Conservation (phyloP, 2,113 vertebrate species). For the Anser cygnoides region DNA sequence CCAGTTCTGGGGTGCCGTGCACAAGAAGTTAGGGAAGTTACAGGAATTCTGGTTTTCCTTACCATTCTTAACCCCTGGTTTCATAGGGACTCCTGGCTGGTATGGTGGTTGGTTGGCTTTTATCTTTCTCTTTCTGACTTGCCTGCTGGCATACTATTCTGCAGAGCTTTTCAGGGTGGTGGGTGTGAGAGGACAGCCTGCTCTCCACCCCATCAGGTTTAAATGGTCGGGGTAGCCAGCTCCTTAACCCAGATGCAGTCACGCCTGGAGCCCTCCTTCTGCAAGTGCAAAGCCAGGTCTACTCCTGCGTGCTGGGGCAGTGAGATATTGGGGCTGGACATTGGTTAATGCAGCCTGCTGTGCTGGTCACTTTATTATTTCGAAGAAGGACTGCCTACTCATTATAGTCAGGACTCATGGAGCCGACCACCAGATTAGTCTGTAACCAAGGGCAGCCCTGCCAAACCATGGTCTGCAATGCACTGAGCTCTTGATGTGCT, state of each 20-base stretch:
- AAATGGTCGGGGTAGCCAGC: background rate
- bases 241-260: background rate
- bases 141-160: too few relatives aligned
- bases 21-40: background rate
- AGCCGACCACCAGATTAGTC: background rate
- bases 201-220: background rate
- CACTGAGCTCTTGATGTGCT: background rate
- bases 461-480: background rate
- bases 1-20: background rate
- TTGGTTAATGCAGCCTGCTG: background rate
- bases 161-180: background rate
- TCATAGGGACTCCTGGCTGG: background rate
- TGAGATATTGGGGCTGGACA: background rate
- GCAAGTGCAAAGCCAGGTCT: background rate
- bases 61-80: background rate
- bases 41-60: background rate
- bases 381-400: background rate
- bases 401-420: background rate
- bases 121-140: background rate
- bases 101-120: background rate
- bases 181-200: background rate
- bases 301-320: background rate
- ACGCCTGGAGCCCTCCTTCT: background rate
- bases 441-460: background rate
- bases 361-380: background rate